These are phyloP conservation scores for Hydriomena furcata DNA, from an alignment of 2,888 invertebrate species.

Conservation along the genomic window DNA sequence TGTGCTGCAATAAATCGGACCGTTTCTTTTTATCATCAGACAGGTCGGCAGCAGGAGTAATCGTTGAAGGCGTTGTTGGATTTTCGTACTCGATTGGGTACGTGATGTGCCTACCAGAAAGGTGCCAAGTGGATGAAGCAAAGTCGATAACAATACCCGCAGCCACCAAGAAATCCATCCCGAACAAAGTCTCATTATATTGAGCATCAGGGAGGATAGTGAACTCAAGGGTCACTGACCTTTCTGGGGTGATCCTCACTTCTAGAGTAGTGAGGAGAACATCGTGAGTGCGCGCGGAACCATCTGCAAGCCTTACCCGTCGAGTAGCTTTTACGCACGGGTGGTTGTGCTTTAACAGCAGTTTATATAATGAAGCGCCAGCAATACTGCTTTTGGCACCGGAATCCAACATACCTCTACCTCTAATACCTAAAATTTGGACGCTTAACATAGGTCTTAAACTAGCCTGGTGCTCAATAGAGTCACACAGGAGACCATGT, in stretches of 20 bases:
- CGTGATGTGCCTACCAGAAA: neutral
- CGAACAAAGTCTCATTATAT: neutral
- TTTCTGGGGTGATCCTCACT: neutral
- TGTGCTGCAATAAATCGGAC: neutral
- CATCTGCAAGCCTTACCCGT: neutral
- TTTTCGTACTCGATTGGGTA: constrained; percentile 2
- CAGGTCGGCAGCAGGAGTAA: neutral
- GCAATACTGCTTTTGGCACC: constrained; percentile 1
- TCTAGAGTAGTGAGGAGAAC: neutral
- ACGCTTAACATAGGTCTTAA: neutral
- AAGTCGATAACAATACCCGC: neutral
- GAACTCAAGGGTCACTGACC: neutral
- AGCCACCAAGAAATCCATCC: neutral
- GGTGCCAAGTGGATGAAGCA: neutral
- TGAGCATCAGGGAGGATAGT: neutral
- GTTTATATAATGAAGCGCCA: neutral
- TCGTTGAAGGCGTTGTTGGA: neutral
- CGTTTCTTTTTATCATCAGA: no score
- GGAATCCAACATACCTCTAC: neutral
- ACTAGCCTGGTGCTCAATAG: no score
- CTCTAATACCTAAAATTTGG: neutral
- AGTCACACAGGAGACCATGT: no score
- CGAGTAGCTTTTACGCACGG: neutral
- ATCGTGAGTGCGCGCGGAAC: neutral
- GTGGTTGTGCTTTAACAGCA: neutral